Base-by-base conservation (phyloP, 2,888 invertebrate species). In the Troglohyphantes excavatus region DNA sequence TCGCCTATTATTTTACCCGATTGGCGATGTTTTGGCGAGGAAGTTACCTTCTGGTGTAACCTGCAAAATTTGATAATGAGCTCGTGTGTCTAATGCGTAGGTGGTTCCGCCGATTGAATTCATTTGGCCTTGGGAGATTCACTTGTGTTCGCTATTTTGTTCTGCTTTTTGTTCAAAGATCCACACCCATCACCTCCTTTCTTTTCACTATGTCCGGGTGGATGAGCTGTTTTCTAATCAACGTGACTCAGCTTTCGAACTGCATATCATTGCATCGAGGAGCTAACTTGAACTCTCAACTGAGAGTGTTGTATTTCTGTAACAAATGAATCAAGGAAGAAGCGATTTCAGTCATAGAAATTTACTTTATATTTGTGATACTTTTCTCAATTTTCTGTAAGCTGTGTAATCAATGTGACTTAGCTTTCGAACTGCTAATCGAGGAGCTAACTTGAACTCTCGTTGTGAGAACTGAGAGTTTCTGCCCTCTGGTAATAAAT, bases 41-140 rank as follows among this genome's bases (percentile, higher is more conserved):
- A 59, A 53, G 27, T 46, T n/a, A 53, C 53, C n/a, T 53, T 13
- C 53, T 53, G 39, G 13, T 53, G 85, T 76, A 76, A 85, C 75
- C 85, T 85, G 63, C 17, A 43, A 29, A n/a, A 33, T 75, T 75
- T 73, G 39, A 70, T 85, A 85, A 76, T 85, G 68, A 85, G 76
- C 73, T 61, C 21, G 65, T 63, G 46, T 17, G 72, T 23, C 59
- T 76, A 76, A 81, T 81, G 68, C 68, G 76, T 84, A 73, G 84
- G 84, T 73, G 85, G 85, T 53, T 75, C 61, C 33, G 85, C 65
- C 85, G 85, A 85, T 85, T 85, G 85, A 85, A 85, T 85, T 85
- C 76, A n/a, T 33, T 19, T 78, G 78, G 78, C 86, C 85, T 85
- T 85, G 68, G 29, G 61, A 78, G 84, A 46, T 65, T 65, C 26